Conservation (phyloP, 2,888 invertebrate genomes). For the Leptinotarsa haldemani region DNA sequence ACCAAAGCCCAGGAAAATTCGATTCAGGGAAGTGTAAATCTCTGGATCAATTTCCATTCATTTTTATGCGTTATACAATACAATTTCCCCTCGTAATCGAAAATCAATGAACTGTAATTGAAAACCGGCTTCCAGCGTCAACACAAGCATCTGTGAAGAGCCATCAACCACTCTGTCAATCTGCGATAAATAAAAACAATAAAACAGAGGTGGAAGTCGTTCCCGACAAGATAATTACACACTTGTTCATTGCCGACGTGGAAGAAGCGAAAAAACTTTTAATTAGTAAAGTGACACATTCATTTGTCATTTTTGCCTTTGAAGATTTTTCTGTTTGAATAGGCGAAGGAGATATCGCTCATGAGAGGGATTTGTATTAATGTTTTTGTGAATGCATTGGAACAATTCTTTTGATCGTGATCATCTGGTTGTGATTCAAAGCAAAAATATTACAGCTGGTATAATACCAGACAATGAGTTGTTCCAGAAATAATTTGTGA, state of each 20-base stretch:
- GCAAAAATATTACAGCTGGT: no score
- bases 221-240: conserved; percentile 28
- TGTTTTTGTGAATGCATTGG: neutral
- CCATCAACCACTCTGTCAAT: conserved; percentile 22
- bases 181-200: conserved; percentile 4
- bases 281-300: conserved; percentile 22
- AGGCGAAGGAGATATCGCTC: neutral
- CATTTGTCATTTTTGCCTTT: conserved; percentile 16
- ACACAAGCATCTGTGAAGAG: conserved; percentile 13
- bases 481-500: no score
- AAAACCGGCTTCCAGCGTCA: conserved; percentile 5
- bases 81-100: neutral
- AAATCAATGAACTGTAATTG: conserved; percentile 1
- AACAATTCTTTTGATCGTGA: no score
- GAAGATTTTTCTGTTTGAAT: conserved; percentile 3
- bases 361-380: neutral
- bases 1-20: no score
- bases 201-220: conserved; percentile 16
- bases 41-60: no score
- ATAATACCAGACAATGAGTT: no score
- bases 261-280: conserved; percentile 23
- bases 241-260: conserved; percentile 10
- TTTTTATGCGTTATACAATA: neutral
- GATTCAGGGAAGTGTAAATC: no score
- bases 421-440: no score